Evolutionary conservation across 2,797 vertebrate species (phyloP), one percentile per base, ranked within the genome.

Genomic region (Cottoperca gobio): DNA sequence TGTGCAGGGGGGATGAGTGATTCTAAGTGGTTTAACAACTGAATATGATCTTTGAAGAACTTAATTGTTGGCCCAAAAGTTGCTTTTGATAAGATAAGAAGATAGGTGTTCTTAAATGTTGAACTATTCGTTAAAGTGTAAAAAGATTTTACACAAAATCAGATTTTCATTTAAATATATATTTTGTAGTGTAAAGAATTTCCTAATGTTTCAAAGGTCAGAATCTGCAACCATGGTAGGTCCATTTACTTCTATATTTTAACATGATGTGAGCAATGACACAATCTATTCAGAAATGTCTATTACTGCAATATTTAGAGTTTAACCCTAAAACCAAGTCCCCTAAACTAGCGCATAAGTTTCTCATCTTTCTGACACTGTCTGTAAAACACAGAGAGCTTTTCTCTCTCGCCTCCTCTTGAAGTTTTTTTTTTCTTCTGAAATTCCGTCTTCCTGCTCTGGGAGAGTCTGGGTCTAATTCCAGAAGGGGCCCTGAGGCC

Each of bases 401-500:
- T 74, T 67, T 70, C 35, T 61, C 66, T 67, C 48, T 39, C 8
- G 2, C 23, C 66, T 19, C 57, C 57, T 49, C 60, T 57, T 48
- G 0, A 39, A 33, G 43, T 49, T 68, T 74, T 33, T 69, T 70
- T 46, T 67, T 52, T 60, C 31, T 63, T 21, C 66, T 73, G n/a
- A 77, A 67, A 83, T 71, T 67, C 72, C 70, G 64, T 70, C 77
- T 82, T 84, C 86, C 86, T 86, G 82, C 76, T 87, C 68, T 82
- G 89, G 82, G 85, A 90, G 89, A 60, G 82, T 82, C 76, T 64
- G 58, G 39, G 74, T 86, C 74, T 81, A 42, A 79, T 80, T 91
- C 90, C 89, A 92, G 89, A 89, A 91, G 88, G 72, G 87, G 84
- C 83, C 88, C 82, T 4, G 57, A 71, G 80, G 87, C 88, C 88